phyloP scores from a whole-genome alignment of 2,888 invertebrate genomes.

The Papilio elwesi region DNA sequence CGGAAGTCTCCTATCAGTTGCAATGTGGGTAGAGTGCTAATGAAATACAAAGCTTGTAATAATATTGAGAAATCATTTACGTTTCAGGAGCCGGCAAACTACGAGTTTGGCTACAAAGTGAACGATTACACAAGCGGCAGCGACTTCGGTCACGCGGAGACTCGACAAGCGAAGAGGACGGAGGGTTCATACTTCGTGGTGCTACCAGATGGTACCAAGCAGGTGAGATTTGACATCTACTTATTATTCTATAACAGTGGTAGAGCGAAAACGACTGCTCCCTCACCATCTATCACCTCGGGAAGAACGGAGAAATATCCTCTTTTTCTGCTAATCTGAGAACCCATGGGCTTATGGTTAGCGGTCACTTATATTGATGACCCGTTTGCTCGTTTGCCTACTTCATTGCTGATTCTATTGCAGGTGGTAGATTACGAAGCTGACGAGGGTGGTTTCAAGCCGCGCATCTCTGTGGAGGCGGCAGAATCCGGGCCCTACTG shows the following conservation, averaged over 20 bases:
- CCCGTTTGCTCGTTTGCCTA: no score
- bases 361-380: no score
- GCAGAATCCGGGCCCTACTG: constrained; percentile 48
- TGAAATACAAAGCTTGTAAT: no score
- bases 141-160: constrained; percentile 86
- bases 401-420: neutral
- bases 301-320: no score
- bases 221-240: constrained; percentile 56
- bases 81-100: constrained; percentile 85
- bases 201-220: constrained; percentile 86
- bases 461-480: constrained; percentile 82
- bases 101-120: constrained; percentile 86
- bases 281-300: no score
- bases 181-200: constrained; percentile 86
- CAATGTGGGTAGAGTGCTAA: no score
- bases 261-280: no score
- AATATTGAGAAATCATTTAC: neutral
- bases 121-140: constrained; percentile 84
- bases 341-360: no score
- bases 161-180: constrained; percentile 84
- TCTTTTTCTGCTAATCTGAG: no score
- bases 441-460: constrained; percentile 87
- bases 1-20: no score
- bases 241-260: no score
- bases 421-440: constrained; percentile 89